Percentiles rank a stretch among this genome's conserved stretches.
These are phyloP conservation scores for Patagioenas fasciata DNA, from an alignment of 2,113 vertebrate species.

Conservation along the genomic window DNA sequence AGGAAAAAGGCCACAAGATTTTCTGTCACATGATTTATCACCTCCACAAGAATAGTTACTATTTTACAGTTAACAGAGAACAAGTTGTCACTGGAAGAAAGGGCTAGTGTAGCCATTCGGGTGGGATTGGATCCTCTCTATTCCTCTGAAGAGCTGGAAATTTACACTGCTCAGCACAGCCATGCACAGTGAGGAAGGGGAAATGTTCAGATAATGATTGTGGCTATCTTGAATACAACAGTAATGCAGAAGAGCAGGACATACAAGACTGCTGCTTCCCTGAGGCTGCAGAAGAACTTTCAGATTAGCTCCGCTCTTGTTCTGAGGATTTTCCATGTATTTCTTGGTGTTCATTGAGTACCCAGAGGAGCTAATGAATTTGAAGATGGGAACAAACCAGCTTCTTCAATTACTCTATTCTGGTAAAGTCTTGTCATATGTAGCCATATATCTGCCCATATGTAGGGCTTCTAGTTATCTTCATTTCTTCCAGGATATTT, in stretches of 20 bases:
- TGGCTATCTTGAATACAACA: not conserved
- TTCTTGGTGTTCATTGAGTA: not conserved
- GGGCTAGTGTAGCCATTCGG: not conserved
- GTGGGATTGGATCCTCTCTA: not conserved
- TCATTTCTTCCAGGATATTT: not conserved
- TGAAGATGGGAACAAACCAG: not conserved
- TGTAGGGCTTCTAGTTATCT: not conserved
- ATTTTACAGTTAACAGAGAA: not conserved
- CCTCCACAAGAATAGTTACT: not conserved
- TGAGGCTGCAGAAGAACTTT: not conserved
- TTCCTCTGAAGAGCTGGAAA: not conserved
- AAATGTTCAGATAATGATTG: not conserved
- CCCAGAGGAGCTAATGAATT: not conserved
- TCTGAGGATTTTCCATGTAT: not conserved
- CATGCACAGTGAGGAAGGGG: rapidly evolving
- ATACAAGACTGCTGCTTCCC: not conserved
- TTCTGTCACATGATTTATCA: not conserved
- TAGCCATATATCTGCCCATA: not conserved
- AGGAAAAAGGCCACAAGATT: not conserved
- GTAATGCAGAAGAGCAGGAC: not conserved
- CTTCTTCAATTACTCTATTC: not conserved
- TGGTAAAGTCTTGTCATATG: not conserved
- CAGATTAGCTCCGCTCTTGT: not conserved
- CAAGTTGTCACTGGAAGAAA: not conserved
- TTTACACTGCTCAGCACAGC: not conserved